Evolutionary conservation across 2,888 invertebrate species (phyloP).

Genomic region (Idaea biselata): DNA sequence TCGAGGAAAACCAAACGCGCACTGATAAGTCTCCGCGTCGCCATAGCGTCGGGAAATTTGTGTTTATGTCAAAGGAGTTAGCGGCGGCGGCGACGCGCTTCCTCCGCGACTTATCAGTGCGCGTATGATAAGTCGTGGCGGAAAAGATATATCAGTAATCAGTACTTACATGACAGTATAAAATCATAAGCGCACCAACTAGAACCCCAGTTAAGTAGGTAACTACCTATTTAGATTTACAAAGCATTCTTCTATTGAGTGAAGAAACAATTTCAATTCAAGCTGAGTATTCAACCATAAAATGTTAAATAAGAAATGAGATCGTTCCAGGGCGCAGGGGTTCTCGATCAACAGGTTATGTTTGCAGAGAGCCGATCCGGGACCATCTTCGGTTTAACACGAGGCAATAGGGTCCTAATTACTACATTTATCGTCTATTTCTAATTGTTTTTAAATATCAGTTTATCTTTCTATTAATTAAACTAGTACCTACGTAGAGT

Average conservation of each 20-base stretch:
- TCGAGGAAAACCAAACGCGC: too few relatives aligned
- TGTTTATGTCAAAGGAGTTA: too few relatives aligned
- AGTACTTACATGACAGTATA: too few relatives aligned
- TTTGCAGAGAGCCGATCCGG: neutral
- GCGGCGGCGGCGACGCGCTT: too few relatives aligned
- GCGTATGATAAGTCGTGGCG: too few relatives aligned
- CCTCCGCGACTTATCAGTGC: too few relatives aligned
- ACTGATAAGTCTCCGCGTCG: too few relatives aligned
- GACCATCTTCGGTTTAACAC: neutral
- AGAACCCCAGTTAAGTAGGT: neutral
- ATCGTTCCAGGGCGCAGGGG: neutral
- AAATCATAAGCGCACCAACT: neutral
- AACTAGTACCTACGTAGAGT: too few relatives aligned
- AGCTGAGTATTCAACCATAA: neutral
- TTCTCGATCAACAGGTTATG: neutral
- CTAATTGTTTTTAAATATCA: neutral
- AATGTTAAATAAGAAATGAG: neutral
- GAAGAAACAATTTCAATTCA: neutral
- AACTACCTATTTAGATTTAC: neutral
- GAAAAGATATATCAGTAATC: too few relatives aligned
- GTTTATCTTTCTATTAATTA: neutral
- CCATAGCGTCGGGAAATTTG: too few relatives aligned
- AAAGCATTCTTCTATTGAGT: too few relatives aligned
- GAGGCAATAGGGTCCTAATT: neutral
- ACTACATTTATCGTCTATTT: neutral